Evolutionary conservation across 2,888 invertebrate species (phyloP).

Genomic region (Leptinotarsa juncta): DNA sequence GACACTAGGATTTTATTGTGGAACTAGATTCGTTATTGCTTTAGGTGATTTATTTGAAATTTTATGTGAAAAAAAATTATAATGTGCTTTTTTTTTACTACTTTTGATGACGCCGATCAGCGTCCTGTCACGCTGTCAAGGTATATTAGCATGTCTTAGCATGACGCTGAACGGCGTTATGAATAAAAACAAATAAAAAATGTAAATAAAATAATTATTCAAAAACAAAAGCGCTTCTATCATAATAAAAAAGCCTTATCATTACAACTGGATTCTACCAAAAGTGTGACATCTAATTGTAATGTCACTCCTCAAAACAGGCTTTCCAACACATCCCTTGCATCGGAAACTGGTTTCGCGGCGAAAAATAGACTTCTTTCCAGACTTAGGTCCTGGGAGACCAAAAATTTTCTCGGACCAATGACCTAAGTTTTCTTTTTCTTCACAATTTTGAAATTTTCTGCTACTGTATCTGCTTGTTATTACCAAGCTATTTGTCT

Average conservation of each 20-base stretch:
- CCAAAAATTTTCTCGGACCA: too few species aligned
- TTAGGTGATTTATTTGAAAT: conserved; percentile 15
- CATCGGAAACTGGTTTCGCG: conserved; percentile 21
- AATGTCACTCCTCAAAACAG: conserved; percentile 27
- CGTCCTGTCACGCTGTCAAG: conserved; percentile 24
- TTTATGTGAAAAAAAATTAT: conserved; percentile 16
- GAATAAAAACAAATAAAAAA: neutral
- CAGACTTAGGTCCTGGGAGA: too few species aligned
- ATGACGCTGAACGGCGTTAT: neutral
- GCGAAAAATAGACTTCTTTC: too few species aligned
- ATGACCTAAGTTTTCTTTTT: conserved; percentile 16
- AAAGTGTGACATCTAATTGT: conserved; percentile 17
- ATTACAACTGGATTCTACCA: neutral
- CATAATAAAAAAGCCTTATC: neutral
- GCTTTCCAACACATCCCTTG: conserved; percentile 30
- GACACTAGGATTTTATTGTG: neutral
- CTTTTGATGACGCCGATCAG: neutral
- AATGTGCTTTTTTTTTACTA: conserved; percentile 15
- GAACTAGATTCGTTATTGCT: neutral
- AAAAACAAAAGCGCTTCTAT: neutral
- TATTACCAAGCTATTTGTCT: neutral
- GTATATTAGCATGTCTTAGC: neutral
- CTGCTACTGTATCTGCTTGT: conserved; percentile 13
- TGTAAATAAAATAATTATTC: neutral
- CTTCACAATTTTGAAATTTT: conserved; percentile 27